Percentiles rank a stretch among this genome's conserved stretches.
Conservation (phyloP, 2,888 invertebrate genomes). For the Drosophila diplacantha region DNA sequence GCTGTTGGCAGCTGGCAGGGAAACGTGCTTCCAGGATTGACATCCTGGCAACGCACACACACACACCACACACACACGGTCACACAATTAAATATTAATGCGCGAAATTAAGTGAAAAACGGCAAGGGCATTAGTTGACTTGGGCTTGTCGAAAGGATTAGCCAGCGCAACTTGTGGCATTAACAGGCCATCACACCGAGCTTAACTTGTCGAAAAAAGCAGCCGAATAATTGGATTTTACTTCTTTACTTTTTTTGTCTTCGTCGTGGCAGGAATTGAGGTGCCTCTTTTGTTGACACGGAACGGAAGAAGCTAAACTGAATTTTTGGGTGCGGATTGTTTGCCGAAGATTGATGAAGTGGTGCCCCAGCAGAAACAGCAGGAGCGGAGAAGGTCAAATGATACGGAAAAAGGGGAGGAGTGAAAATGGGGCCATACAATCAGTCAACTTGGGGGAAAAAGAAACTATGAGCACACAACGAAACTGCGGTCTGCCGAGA, state of each 20-base stretch:
- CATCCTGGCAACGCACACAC: slow-evolving; percentile 17
- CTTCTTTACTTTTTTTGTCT: slow-evolving; percentile 12
- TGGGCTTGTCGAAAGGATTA: slow-evolving; percentile 54
- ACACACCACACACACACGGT: slow-evolving; percentile 13
- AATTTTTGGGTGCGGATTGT: slow-evolving; percentile 23
- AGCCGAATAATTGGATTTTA: slow-evolving; percentile 41
- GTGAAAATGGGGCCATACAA: slow-evolving; percentile 14
- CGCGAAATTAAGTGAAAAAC: slow-evolving; percentile 69
- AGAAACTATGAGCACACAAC: background rate
- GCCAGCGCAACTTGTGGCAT: slow-evolving; percentile 59
- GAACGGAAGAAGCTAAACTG: background rate
- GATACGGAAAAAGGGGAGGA: background rate
- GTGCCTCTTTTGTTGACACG: slow-evolving; percentile 8
- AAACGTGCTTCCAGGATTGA: slow-evolving; percentile 54
- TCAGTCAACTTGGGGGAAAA: slow-evolving; percentile 17
- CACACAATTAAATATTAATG: slow-evolving; percentile 70
- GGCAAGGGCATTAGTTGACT: slow-evolving; percentile 22
- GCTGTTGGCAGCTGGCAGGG: slow-evolving; percentile 62
- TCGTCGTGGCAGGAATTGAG: background rate
- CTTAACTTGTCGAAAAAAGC: slow-evolving; percentile 44
- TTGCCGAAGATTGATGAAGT: slow-evolving; percentile 34
- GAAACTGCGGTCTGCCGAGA: background rate
- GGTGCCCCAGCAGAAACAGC: slow-evolving; percentile 12
- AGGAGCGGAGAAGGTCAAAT: slow-evolving; percentile 15
- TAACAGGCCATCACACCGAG: slow-evolving; percentile 39